Evolutionary conservation across 2,888 invertebrate species (phyloP), one percentile per base, ranked within the genome.

Genomic region (Lacanobia wlatinum): DNA sequence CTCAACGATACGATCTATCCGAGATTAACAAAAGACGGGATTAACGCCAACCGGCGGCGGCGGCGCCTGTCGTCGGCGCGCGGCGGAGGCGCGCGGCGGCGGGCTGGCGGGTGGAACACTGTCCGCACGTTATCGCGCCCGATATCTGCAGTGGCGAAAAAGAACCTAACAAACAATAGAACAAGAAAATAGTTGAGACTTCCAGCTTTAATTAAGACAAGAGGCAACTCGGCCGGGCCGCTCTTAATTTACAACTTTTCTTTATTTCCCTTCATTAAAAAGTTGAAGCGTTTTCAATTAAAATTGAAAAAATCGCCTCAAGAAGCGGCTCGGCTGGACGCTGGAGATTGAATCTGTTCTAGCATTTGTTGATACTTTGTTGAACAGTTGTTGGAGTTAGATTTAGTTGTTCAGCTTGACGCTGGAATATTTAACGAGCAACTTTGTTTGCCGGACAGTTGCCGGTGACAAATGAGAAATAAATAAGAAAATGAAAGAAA

Each of bases 271-370:
- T 90, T 92, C 91, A 91, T 93, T 92, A 93, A 93, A 93, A 93
- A 93, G 90, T 93, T 92, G 80, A 90, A 90, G 86, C 86, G 87
- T 88, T 91, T 92, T 92, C 92, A 92, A 93, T 93, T 92, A 92
- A 92, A 92, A 91, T 88, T 86, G 83, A 83, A 88, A 89, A 84
- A 79, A 77, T 82, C 80, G 71, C 73, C 66, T 61, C 69, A 78
- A 80, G 77, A 78, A 77, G 83, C 78, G 72, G 70, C 80, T 80
- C 80, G 70, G 8, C 23, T 81, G 70, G 8, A 60, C 64, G 70
- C 74, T 59, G 58, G 43, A 77, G 78, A 85, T 81, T 78, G 56
- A 83, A 83, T 86, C 65, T 74, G 73, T 72, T 71, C 74, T 70
- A 60, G 69, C 77, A 59, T 82, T 86, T 76, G 73, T 77, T 71